Conservation (phyloP, 2,888 invertebrate species). For the Thecophora atra region DNA sequence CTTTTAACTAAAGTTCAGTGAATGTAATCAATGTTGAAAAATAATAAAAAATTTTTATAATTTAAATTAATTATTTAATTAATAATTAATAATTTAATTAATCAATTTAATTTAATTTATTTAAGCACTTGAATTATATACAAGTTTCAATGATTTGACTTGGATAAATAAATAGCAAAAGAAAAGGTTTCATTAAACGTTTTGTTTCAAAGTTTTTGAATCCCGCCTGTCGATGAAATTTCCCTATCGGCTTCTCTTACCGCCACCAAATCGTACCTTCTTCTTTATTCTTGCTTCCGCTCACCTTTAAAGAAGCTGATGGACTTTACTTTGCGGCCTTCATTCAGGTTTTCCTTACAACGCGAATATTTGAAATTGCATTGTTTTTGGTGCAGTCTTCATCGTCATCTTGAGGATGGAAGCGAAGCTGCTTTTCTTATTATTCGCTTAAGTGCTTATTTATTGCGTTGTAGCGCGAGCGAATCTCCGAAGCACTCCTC, state of each 20-base stretch:
- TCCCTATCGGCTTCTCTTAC: background rate
- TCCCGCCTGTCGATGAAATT: background rate
- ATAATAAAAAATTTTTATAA: too few relatives aligned
- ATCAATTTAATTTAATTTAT: too few relatives aligned
- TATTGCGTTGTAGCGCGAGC: background rate
- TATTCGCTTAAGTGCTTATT: constrained; percentile 29
- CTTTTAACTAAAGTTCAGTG: too few relatives aligned
- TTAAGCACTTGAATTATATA: too few relatives aligned
- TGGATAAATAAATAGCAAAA: too few relatives aligned
- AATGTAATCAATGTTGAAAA: too few relatives aligned
- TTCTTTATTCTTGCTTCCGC: background rate
- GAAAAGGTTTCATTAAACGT: background rate
- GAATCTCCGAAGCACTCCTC: background rate
- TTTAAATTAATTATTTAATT: too few relatives aligned
- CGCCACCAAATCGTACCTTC: background rate
- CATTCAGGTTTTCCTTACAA: background rate
- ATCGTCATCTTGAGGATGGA: background rate
- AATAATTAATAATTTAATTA: too few relatives aligned
- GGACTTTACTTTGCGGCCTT: background rate
- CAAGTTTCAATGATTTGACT: too few relatives aligned
- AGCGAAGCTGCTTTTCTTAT: constrained; percentile 5
- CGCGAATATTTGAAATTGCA: background rate
- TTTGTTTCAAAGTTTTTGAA: background rate
- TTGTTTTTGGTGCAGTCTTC: background rate
- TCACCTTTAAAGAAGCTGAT: background rate